Conservation (phyloP, 2,113 vertebrate species). For the Cyanoramphus novaezelandiae region DNA sequence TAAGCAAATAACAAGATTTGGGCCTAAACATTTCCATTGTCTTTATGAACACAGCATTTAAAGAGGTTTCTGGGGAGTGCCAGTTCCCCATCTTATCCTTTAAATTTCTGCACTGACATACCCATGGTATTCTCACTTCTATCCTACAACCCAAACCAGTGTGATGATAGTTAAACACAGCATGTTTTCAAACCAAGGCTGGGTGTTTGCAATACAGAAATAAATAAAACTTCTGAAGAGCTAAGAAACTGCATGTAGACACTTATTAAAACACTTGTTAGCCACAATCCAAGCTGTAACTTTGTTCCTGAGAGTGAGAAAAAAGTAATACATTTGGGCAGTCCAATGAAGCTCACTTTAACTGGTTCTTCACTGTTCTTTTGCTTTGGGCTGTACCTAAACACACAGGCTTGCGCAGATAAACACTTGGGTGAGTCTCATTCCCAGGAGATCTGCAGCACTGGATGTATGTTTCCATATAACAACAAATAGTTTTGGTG, state of each 20-base stretch:
- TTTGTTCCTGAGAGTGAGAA: neutral
- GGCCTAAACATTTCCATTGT: neutral
- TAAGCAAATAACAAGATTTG: neutral
- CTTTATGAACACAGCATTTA: neutral
- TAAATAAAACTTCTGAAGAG: neutral
- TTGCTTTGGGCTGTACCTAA: neutral
- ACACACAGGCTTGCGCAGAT: neutral
- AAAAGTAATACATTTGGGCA: neutral
- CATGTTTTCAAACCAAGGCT: neutral
- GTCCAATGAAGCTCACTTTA: neutral
- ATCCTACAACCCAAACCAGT: neutral
- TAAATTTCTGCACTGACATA: neutral
- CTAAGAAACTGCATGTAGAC: neutral
- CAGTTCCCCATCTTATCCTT: neutral
- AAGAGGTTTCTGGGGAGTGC: neutral
- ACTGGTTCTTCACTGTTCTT: neutral
- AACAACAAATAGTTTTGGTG: neutral
- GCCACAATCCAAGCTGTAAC: neutral
- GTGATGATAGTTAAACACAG: neutral
- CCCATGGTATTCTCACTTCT: neutral
- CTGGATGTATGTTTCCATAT: neutral
- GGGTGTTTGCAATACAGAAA: neutral
- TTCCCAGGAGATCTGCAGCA: neutral
- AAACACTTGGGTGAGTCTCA: neutral
- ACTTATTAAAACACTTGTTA: neutral